A percentile compares a stretch with the other conserved stretches of the same genome.
These are phyloP conservation scores for Pteromalus puparum DNA, from an alignment of 1,140 invertebrate species.

Conservation along the genomic window DNA sequence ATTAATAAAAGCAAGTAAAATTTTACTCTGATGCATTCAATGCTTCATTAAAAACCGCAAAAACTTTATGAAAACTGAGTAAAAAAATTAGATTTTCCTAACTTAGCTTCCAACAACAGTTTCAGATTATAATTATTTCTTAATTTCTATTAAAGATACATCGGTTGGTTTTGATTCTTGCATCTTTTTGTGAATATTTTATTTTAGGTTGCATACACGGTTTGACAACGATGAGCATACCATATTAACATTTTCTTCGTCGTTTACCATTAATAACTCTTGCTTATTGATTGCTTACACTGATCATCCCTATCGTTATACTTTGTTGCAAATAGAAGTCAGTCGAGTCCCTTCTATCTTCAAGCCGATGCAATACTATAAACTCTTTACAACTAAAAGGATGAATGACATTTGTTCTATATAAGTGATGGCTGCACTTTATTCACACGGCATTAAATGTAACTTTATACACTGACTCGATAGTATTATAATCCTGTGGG, in stretches of 20 bases:
- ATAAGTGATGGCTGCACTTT: constrained; percentile 19
- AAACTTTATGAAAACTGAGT: too few species aligned
- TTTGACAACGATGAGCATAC: background rate
- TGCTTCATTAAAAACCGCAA: too few species aligned
- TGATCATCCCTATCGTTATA: background rate
- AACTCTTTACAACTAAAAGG: constrained; percentile 26
- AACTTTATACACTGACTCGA: constrained; percentile 37
- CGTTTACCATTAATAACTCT: background rate
- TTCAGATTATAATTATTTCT: too few species aligned
- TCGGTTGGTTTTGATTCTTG: background rate
- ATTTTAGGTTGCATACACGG: background rate
- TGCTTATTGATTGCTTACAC: constrained; percentile 1
- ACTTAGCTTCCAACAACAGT: too few species aligned
- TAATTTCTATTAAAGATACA: too few species aligned
- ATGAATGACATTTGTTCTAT: constrained; percentile 11
- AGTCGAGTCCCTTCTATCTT: background rate
- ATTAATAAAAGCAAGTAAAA: too few species aligned
- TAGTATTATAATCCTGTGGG: constrained; percentile 30
- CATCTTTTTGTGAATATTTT: background rate
- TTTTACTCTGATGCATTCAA: too few species aligned
- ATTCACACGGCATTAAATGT: constrained; percentile 48
- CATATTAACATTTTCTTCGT: background rate
- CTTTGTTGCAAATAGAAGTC: background rate
- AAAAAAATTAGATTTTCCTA: too few species aligned
- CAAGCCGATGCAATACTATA: constrained; percentile 8